phyloP scores from a whole-genome alignment of 2,797 vertebrate genomes.

The Betta splendens region DNA sequence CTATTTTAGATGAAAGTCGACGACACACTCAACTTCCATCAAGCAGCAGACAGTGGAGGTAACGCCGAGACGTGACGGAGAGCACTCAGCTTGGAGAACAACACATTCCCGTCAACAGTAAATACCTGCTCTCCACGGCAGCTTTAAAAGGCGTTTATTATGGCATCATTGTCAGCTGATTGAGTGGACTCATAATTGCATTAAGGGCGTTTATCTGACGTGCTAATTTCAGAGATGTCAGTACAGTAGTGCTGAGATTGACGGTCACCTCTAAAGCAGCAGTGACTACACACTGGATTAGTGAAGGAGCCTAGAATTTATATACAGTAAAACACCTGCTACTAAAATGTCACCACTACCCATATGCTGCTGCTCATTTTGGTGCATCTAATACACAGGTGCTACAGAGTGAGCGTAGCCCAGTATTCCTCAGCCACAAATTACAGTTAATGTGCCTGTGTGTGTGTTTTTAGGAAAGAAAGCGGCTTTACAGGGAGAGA shows the following conservation, averaged over 20 bases:
- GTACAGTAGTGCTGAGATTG: constrained; percentile 28
- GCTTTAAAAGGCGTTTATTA: constrained; percentile 29
- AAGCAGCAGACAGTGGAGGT: constrained; percentile 23
- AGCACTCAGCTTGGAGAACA: constrained; percentile 22
- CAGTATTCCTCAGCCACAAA: not conserved
- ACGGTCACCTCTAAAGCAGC: constrained; percentile 15
- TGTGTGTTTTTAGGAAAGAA: not conserved
- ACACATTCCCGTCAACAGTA: constrained; percentile 17
- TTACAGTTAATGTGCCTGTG: not conserved
- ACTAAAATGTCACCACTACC: not conserved
- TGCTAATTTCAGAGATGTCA: constrained; percentile 18
- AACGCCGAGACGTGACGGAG: constrained; percentile 22
- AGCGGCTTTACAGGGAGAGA: not conserved
- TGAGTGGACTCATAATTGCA: constrained; percentile 27
- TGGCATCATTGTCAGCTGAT: constrained; percentile 13
- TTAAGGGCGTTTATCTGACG: constrained; percentile 28
- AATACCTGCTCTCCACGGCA: constrained; percentile 19
- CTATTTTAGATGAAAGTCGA: constrained; percentile 56
- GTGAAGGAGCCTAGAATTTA: too few species aligned
- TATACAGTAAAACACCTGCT: constrained; percentile 3
- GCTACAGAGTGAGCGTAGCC: not conserved
- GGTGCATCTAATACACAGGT: not conserved
- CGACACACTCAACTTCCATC: constrained; percentile 34
- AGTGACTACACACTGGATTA: constrained; percentile 5
- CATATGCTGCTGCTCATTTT: not conserved